These are phyloP conservation scores for Tonatia bakeri DNA, from an alignment of 2,113 vertebrate species.

Conservation along the genomic window DNA sequence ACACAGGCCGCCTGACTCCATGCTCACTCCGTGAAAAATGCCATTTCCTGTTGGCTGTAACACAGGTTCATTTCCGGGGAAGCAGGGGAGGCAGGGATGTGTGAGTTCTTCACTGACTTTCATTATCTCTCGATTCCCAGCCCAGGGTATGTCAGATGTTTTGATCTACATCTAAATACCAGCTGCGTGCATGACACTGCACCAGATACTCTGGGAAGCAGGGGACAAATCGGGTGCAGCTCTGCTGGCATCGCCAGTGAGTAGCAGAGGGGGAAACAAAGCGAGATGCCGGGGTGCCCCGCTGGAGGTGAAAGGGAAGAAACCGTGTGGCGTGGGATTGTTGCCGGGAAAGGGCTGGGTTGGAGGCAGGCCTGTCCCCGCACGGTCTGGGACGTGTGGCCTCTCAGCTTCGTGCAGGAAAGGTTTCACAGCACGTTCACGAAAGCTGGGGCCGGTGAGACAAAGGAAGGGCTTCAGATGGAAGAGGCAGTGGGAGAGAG, in stretches of 20 bases:
- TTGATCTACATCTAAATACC: neutral
- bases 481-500: neutral
- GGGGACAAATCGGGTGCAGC: neutral
- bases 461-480: neutral
- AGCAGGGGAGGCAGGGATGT: neutral
- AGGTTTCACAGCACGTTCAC: neutral
- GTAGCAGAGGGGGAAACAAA: neutral
- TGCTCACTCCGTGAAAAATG: neutral
- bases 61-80: neutral
- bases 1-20: neutral
- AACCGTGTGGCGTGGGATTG: neutral
- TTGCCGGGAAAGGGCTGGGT: neutral
- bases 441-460: neutral
- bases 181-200: neutral
- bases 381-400: neutral
- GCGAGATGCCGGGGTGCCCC: neutral
- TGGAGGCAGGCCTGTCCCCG: neutral
- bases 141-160: neutral
- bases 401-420: neutral
- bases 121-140: neutral
- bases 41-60: neutral
- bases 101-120: neutral
- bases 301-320: neutral
- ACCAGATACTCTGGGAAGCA: neutral
- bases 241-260: neutral